Conservation (phyloP, 1,140 invertebrate genomes). For the Micrasema longulum region DNA sequence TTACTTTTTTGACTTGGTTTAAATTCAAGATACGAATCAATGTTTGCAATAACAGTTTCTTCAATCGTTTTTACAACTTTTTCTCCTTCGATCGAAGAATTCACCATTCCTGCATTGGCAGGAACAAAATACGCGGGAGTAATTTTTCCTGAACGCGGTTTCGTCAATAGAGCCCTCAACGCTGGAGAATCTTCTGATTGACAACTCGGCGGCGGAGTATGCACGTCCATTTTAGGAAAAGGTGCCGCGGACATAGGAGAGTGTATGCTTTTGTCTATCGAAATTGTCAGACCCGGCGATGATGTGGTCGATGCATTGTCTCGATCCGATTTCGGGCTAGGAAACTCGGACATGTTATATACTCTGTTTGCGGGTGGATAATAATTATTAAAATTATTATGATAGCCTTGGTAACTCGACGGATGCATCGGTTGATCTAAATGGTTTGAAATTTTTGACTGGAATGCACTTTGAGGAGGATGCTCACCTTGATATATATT, state of each 20-base stretch:
- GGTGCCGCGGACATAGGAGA: not conserved
- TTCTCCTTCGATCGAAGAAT: not conserved
- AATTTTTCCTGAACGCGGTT: slow-evolving; percentile 62
- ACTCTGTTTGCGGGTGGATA: slow-evolving; percentile 11
- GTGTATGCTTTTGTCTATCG: slow-evolving; percentile 17
- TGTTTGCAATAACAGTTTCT: not conserved
- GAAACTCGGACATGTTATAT: slow-evolving; percentile 28
- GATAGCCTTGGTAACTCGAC: too few relatives aligned
- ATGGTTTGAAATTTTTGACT: too few relatives aligned
- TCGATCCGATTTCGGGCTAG: slow-evolving; percentile 43
- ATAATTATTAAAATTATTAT: too few relatives aligned
- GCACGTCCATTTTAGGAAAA: slow-evolving; percentile 17
- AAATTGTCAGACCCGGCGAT: slow-evolving; percentile 24
- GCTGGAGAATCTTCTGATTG: slow-evolving; percentile 58
- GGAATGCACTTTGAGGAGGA: too few relatives aligned
- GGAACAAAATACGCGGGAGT: slow-evolving; percentile 47
- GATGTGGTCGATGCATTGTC: slow-evolving; percentile 41
- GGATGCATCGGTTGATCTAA: too few relatives aligned
- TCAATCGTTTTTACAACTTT: not conserved
- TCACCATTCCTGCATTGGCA: not conserved
- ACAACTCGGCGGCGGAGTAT: slow-evolving; percentile 14
- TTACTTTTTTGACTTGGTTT: too few relatives aligned
- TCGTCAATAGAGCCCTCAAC: slow-evolving; percentile 64
- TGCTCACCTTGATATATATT: too few relatives aligned
- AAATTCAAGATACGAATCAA: too few relatives aligned